A percentile compares a stretch with the other conserved stretches of the same genome.
Conservation (phyloP, 2,113 vertebrate genomes). For the Pseudorasbora parva region DNA sequence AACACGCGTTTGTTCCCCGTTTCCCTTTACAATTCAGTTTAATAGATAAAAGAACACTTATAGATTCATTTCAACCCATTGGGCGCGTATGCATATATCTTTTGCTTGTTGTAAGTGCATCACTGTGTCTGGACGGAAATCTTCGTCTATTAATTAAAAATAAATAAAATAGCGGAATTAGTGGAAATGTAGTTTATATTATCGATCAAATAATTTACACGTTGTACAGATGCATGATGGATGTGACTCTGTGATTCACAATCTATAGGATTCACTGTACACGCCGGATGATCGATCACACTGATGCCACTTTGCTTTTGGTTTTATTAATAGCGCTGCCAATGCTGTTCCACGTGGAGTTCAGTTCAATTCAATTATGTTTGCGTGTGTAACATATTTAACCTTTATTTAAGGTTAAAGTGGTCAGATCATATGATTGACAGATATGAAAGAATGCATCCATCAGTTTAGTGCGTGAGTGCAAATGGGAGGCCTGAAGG, state of each 20-base stretch:
- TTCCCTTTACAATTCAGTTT: neutral
- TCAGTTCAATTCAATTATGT: neutral
- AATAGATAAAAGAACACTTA: neutral
- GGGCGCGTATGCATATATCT: neutral
- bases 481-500: constrained; percentile 12
- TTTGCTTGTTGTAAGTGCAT: neutral
- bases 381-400: neutral
- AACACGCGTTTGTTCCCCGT: neutral
- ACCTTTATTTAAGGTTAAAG: neutral
- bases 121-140: neutral
- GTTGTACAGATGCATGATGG: neutral
- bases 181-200: neutral
- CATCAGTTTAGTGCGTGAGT: neutral
- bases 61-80: neutral
- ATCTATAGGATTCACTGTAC: neutral
- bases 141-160: neutral
- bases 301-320: neutral
- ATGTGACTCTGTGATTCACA: neutral
- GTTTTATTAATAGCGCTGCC: neutral
- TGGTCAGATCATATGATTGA: constrained; percentile 5
- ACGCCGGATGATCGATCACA: neutral
- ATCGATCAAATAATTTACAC: constrained; percentile 8
- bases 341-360: neutral
- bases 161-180: neutral
- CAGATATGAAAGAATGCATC: neutral